Conservation (phyloP, 2,113 vertebrate genomes). For the Hirundichthys speculiger region DNA sequence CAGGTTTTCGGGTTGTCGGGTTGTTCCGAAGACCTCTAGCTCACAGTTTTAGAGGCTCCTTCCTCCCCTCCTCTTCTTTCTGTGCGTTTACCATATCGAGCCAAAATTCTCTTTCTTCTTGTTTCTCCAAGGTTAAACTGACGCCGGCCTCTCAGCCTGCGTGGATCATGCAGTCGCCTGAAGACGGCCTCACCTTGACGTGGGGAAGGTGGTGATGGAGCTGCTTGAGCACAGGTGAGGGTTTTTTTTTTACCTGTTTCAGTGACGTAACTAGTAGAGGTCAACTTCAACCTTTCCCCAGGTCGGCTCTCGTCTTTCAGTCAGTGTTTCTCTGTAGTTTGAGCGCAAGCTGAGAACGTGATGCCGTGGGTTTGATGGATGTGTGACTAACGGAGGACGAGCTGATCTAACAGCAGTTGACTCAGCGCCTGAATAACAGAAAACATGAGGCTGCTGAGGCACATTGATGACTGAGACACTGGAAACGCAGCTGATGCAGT, state of each 20-base stretch:
- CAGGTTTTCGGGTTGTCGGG: too few relatives aligned
- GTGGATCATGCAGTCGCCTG: slow-evolving; percentile 46
- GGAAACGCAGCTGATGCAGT: too few relatives aligned
- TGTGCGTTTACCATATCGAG: slow-evolving; percentile 30
- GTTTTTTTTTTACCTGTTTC: not conserved
- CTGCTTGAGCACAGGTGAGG: slow-evolving; percentile 61
- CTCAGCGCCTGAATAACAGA: slow-evolving; percentile 60
- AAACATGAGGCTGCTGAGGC: too few relatives aligned
- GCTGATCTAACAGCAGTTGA: slow-evolving; percentile 53
- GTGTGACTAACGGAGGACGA: slow-evolving; percentile 60
- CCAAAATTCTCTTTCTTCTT: slow-evolving; percentile 36
- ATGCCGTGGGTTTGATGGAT: slow-evolving; percentile 52
- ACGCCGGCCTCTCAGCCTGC: slow-evolving; percentile 31
- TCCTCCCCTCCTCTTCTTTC: slow-evolving; percentile 16
- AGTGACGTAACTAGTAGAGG: too few relatives aligned
- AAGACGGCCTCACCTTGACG: slow-evolving; percentile 31
- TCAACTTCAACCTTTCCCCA: too few relatives aligned
- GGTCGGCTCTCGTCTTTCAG: too few relatives aligned
- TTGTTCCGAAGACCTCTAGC: too few relatives aligned
- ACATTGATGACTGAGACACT: too few relatives aligned
- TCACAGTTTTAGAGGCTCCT: not conserved
- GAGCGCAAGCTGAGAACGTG: slow-evolving; percentile 40
- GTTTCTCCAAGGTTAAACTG: slow-evolving; percentile 40
- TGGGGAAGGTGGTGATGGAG: slow-evolving; percentile 65
- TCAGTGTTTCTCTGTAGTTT: slow-evolving; percentile 10